phyloP scores from a whole-genome alignment of 2,113 vertebrate genomes.

The Ranitomeya imitator region DNA sequence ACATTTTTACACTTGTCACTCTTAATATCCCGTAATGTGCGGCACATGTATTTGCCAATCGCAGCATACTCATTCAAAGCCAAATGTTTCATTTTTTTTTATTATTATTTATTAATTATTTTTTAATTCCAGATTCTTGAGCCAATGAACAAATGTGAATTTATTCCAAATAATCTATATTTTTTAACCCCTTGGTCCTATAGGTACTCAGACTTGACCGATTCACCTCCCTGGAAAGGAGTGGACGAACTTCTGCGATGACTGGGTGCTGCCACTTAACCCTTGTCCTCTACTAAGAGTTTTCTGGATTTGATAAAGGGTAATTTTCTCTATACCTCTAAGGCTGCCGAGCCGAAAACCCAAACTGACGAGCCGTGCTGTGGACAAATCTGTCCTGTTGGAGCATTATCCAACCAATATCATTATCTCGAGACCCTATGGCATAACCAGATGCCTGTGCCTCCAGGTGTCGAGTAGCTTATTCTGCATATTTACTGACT shows the following conservation, averaged over 20 bases:
- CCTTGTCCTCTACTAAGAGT: neutral
- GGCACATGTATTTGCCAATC: conserved; percentile 21
- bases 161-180: conserved; percentile 19
- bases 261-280: neutral
- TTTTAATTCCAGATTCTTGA: conserved; percentile 32
- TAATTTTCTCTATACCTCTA: neutral
- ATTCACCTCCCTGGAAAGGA: no score
- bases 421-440: neutral
- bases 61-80: conserved; percentile 26
- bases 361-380: neutral
- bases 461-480: neutral
- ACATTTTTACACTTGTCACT: conserved; percentile 32
- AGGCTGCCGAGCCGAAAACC: neutral
- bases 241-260: no score
- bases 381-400: neutral
- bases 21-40: conserved; percentile 7
- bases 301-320: neutral
- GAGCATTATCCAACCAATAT: neutral
- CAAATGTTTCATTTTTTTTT: conserved; percentile 32
- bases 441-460: neutral
- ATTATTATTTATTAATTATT: conserved; percentile 7
- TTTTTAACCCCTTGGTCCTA: conserved; percentile 7
- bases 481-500: neutral
- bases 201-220: neutral
- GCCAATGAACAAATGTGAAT: conserved; percentile 54